These are phyloP conservation scores for Gavia stellata DNA, from an alignment of 2,113 vertebrate genomes.

Conservation along the genomic window DNA sequence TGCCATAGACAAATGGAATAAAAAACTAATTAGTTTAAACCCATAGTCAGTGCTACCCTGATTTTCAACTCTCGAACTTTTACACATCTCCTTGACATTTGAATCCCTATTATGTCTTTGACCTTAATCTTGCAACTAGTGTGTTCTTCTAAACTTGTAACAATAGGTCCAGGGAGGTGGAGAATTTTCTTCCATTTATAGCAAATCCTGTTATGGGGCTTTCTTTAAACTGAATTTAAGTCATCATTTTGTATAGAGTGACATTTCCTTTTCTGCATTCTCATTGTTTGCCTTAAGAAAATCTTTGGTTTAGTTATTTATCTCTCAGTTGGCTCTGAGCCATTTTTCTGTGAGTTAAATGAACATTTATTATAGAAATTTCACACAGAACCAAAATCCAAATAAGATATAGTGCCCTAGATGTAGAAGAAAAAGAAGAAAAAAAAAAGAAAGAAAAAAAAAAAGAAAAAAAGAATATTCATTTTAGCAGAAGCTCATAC, in stretches of 20 bases:
- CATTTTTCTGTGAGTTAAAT: background rate
- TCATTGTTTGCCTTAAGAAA: background rate
- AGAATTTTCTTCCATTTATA: background rate
- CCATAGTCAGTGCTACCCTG: background rate
- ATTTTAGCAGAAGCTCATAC: background rate
- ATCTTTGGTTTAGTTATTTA: background rate
- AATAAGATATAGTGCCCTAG: background rate
- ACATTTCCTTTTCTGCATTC: background rate
- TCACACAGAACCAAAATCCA: background rate
- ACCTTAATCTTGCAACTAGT: background rate
- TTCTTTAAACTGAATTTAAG: background rate
- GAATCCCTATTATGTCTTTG: background rate
- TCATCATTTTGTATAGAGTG: background rate
- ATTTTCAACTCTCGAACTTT: background rate
- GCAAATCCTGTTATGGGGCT: background rate
- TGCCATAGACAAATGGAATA: background rate
- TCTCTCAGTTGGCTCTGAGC: background rate
- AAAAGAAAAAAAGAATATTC: background rate
- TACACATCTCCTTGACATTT: background rate
- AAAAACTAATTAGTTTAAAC: background rate
- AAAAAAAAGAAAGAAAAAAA: no score
- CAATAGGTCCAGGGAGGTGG: background rate
- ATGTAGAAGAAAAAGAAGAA: background rate
- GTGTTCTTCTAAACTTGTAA: background rate
- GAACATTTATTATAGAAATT: background rate